A percentile compares a stretch with the other conserved stretches of the same genome.
Conservation (phyloP, 2,797 vertebrate genomes). For the Fistularia tabacaria region DNA sequence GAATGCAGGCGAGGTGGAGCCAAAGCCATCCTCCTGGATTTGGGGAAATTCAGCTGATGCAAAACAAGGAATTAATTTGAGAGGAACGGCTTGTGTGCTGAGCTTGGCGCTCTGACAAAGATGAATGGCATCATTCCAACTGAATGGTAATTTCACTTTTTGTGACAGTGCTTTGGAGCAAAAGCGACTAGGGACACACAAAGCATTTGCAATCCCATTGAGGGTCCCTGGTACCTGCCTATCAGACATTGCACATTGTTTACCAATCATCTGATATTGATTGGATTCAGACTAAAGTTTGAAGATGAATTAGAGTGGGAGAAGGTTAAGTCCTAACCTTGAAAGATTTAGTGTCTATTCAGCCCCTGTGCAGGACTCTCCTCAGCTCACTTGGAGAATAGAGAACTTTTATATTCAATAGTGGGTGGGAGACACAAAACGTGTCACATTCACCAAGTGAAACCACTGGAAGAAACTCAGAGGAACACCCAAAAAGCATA, state of each 20-base stretch:
- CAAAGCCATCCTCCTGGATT: conserved; percentile 95
- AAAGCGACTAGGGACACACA: conserved; percentile 92
- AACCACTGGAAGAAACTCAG: conserved; percentile 99
- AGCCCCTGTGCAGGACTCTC: conserved; percentile 93
- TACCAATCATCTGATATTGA: conserved; percentile 99
- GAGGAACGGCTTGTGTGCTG: conserved; percentile 91
- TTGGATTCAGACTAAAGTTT: conserved; percentile 98
- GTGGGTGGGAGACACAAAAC: conserved; percentile 93
- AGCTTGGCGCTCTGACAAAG: conserved; percentile 98
- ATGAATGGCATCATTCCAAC: conserved; percentile 99
- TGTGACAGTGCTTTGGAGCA: conserved; percentile 98
- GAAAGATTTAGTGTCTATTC: conserved; percentile 99
- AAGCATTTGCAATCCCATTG: conserved; percentile 98
- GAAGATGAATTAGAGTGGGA: conserved; percentile 94
- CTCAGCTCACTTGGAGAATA: conserved; percentile 84
- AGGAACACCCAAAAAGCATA: conserved; percentile 99
- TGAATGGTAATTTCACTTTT: conserved; percentile 99
- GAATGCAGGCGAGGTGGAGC: conserved; percentile 86
- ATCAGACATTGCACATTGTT: conserved; percentile 99
- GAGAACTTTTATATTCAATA: conserved; percentile 95
- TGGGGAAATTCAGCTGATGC: conserved; percentile 99
- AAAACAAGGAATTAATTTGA: conserved; percentile 99
- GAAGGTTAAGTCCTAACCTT: conserved; percentile 99
- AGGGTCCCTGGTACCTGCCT: conserved; percentile 97
- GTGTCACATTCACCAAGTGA: conserved; percentile 99